phyloP scores from a whole-genome alignment of 2,797 vertebrate species.

The Sebastolobus altivelis region DNA sequence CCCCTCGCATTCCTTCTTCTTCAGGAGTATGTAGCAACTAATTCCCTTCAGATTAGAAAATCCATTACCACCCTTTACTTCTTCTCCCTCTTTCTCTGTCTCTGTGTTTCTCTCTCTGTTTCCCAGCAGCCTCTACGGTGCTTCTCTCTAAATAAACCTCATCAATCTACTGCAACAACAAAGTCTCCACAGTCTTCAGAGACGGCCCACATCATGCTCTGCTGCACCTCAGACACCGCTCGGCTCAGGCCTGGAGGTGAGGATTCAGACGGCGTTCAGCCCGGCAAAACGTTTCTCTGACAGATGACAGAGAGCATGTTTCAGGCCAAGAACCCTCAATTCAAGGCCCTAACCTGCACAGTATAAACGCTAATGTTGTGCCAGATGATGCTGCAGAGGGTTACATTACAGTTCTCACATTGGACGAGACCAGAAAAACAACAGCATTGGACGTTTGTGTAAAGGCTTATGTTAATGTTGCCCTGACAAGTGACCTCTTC shows the following conservation, averaged over 20 bases:
- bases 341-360: constrained; percentile 6
- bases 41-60: constrained; percentile 53
- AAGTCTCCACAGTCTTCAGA: constrained; percentile 46
- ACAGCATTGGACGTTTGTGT: neutral
- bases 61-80: constrained; percentile 35
- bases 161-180: constrained; percentile 71
- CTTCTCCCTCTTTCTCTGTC: constrained; percentile 7
- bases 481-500: neutral
- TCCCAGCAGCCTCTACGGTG: constrained; percentile 22
- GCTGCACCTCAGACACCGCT: constrained; percentile 36
- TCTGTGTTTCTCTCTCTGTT: constrained; percentile 21
- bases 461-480: neutral
- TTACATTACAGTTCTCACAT: neutral
- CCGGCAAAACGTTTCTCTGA: constrained; percentile 16
- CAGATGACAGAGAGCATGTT: constrained; percentile 22
- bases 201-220: constrained; percentile 46
- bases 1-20: neutral
- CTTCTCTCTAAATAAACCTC: constrained; percentile 72
- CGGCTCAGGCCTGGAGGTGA: constrained; percentile 11
- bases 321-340: constrained; percentile 17
- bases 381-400: neutral
- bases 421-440: neutral
- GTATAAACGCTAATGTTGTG: constrained; percentile 13
- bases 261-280: constrained; percentile 2
- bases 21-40: constrained; percentile 1